phyloP scores from a whole-genome alignment of 2,797 vertebrate species.

The Coregonus sp. region DNA sequence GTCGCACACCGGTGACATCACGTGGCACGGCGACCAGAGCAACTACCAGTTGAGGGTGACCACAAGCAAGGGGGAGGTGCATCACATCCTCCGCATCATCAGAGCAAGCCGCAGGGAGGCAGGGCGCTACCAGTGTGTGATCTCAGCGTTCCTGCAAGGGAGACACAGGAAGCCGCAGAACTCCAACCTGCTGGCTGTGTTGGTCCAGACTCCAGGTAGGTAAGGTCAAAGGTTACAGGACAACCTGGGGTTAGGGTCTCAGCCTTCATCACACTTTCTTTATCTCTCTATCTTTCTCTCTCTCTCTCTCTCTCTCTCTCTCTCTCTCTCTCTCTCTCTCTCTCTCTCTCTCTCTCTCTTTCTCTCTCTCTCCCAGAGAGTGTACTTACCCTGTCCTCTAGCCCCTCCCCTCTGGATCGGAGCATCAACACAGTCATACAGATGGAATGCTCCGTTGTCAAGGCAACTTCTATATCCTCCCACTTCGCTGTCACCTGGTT shows the following conservation, averaged over 20 bases:
- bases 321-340: background rate
- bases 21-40: slow-evolving; percentile 58
- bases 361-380: slow-evolving; percentile 52
- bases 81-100: slow-evolving; percentile 54
- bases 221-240: background rate
- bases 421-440: slow-evolving; percentile 51
- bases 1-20: slow-evolving; percentile 56
- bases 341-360: background rate
- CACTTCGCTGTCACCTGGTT: slow-evolving; percentile 78
- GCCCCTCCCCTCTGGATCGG: slow-evolving; percentile 37
- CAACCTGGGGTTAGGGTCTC: background rate
- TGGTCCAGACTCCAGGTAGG: slow-evolving; percentile 67
- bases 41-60: slow-evolving; percentile 67
- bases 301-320: background rate
- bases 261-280: background rate
- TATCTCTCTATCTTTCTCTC: slow-evolving; percentile 2
- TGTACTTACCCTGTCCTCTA: slow-evolving; percentile 52
- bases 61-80: background rate
- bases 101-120: slow-evolving; percentile 58
- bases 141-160: slow-evolving; percentile 58
- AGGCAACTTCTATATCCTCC: slow-evolving; percentile 49
- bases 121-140: slow-evolving; percentile 67
- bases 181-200: slow-evolving; percentile 61
- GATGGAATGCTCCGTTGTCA: slow-evolving; percentile 71
- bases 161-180: slow-evolving; percentile 44